Conservation (phyloP, 2,888 invertebrate genomes). For the Lasioglossum lativentre region DNA sequence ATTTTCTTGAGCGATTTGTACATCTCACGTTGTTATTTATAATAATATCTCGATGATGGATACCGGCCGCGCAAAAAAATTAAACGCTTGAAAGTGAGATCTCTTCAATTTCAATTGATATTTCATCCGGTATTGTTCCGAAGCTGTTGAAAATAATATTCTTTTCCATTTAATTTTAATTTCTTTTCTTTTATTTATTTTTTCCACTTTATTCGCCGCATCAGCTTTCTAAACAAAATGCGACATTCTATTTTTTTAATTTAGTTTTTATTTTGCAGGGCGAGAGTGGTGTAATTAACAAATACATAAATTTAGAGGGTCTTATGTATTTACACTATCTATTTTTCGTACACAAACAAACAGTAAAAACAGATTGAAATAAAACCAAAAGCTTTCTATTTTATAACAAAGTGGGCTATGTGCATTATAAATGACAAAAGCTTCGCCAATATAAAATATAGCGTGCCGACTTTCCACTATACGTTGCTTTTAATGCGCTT, state of each 20-base stretch:
- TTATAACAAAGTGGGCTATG: neutral
- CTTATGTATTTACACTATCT: neutral
- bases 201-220: neutral
- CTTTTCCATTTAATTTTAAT: neutral
- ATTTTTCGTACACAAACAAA: neutral
- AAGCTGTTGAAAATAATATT: neutral
- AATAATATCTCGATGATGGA: constrained; percentile 18
- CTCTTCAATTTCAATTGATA: neutral
- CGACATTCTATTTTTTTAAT: neutral
- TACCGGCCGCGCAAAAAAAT: neutral
- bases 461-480: neutral
- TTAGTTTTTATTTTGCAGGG: neutral
- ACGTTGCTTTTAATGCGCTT: neutral
- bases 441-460: neutral
- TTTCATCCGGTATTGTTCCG: neutral
- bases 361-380: neutral
- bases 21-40: constrained; percentile 31
- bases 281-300: neutral
- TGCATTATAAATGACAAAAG: neutral
- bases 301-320: neutral
- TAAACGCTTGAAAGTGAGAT: neutral
- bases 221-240: neutral
- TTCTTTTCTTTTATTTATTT: neutral
- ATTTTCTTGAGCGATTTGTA: constrained; percentile 53
- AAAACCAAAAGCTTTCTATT: neutral